phyloP scores from a whole-genome alignment of 2,797 vertebrate genomes.

The Carapus acus region DNA sequence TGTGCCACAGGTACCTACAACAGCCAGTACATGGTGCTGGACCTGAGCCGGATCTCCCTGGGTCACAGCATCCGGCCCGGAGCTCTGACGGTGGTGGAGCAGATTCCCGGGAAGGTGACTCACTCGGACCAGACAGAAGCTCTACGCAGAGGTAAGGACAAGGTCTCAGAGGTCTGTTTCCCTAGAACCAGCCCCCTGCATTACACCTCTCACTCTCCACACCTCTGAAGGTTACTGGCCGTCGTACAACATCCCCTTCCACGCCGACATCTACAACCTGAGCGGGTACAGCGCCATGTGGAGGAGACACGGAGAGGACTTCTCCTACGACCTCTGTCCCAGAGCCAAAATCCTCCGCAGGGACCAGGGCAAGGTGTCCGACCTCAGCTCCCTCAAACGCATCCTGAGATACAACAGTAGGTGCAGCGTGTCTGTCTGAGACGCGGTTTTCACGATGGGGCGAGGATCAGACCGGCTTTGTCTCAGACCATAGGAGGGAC shows the following conservation, averaged over 20 bases:
- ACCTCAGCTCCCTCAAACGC: slow-evolving; percentile 78
- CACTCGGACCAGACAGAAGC: slow-evolving; percentile 82
- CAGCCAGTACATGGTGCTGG: slow-evolving; percentile 90
- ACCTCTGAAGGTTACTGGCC: slow-evolving; percentile 82
- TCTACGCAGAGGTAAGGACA: slow-evolving; percentile 76
- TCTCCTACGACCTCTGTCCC: slow-evolving; percentile 84
- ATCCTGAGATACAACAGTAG: slow-evolving; percentile 93
- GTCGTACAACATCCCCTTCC: slow-evolving; percentile 88
- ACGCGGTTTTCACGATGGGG: too few species aligned
- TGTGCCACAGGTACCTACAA: slow-evolving; percentile 81
- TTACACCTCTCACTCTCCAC: too few species aligned
- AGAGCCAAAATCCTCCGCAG: slow-evolving; percentile 89
- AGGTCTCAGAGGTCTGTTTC: background rate
- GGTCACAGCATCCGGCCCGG: slow-evolving; percentile 71
- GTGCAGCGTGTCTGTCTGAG: slow-evolving; percentile 29
- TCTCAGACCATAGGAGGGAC: slow-evolving; percentile 80
- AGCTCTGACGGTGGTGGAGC: slow-evolving; percentile 81
- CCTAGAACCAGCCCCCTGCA: background rate
- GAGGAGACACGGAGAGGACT: slow-evolving; percentile 76
- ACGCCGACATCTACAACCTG: slow-evolving; percentile 79
- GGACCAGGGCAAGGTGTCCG: slow-evolving; percentile 79
- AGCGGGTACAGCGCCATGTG: slow-evolving; percentile 79
- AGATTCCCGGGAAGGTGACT: slow-evolving; percentile 80
- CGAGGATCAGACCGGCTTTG: slow-evolving; percentile 13
- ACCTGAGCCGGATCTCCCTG: slow-evolving; percentile 77